phyloP scores from a whole-genome alignment of 2,113 vertebrate species.

The Aldabrachelys gigantea region DNA sequence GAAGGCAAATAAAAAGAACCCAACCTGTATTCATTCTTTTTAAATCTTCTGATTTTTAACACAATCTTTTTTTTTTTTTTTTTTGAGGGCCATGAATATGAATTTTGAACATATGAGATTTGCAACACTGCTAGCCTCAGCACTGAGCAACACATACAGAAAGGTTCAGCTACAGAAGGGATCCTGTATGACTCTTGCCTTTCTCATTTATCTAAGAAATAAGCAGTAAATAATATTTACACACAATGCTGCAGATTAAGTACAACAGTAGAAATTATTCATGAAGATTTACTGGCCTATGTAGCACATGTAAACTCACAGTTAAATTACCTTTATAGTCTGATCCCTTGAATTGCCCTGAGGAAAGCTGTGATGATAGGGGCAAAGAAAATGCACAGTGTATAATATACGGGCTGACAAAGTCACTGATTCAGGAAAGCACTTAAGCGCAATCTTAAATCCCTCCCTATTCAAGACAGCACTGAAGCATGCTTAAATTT shows the following conservation, averaged over 20 bases:
- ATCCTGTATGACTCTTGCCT: background rate
- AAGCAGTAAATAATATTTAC: background rate
- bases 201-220: background rate
- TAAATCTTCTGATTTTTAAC: background rate
- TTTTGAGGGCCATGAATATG: background rate
- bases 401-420: background rate
- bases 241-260: conserved; percentile 13
- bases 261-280: conserved; percentile 21
- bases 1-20: background rate
- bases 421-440: background rate
- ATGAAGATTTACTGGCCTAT: background rate
- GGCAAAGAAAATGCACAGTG: background rate
- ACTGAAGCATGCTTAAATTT: background rate
- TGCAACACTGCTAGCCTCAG: background rate
- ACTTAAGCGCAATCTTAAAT: background rate
- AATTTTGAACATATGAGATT: background rate
- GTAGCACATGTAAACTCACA: background rate
- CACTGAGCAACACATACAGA: background rate
- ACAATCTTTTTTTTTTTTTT: background rate
- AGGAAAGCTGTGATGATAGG: background rate
- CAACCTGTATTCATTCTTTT: background rate
- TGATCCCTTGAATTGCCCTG: conserved; percentile 1
- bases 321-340: conserved; percentile 22
- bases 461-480: background rate
- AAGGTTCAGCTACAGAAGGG: background rate